phyloP scores from a whole-genome alignment of 2,113 vertebrate species.

The Climacteris rufus region DNA sequence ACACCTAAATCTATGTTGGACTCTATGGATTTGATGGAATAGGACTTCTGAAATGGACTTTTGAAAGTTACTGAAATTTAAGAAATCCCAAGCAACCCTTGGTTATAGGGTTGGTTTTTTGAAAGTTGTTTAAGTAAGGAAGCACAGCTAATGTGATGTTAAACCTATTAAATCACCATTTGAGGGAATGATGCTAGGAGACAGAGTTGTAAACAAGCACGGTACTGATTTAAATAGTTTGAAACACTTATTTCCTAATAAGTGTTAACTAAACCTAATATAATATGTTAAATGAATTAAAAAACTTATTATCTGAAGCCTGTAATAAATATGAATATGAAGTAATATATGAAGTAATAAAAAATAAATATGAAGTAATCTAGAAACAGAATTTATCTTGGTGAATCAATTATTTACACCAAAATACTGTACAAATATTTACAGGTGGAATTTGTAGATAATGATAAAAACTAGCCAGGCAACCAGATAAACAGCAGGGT shows the following conservation, averaged over 20 bases:
- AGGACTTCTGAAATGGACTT: not conserved
- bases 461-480: not conserved
- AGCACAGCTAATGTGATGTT: not conserved
- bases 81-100: not conserved
- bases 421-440: not conserved
- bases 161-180: not conserved
- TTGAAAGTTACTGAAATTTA: not conserved
- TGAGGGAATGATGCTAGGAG: not conserved
- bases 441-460: not conserved
- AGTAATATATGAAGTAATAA: not conserved
- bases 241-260: not conserved
- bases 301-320: not conserved
- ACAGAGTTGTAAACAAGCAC: not conserved
- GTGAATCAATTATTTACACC: not conserved
- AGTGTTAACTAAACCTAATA: not conserved
- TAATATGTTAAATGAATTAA: not conserved
- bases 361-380: not conserved
- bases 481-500: not conserved
- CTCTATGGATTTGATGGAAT: not conserved
- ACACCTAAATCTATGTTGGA: not conserved
- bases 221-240: not conserved
- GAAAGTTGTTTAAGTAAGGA: not conserved
- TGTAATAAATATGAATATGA: not conserved
- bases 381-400: not conserved
- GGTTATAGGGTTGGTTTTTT: not conserved